phyloP scores from a whole-genome alignment of 2,888 invertebrate genomes.

The Xanthorhoe spadicearia region DNA sequence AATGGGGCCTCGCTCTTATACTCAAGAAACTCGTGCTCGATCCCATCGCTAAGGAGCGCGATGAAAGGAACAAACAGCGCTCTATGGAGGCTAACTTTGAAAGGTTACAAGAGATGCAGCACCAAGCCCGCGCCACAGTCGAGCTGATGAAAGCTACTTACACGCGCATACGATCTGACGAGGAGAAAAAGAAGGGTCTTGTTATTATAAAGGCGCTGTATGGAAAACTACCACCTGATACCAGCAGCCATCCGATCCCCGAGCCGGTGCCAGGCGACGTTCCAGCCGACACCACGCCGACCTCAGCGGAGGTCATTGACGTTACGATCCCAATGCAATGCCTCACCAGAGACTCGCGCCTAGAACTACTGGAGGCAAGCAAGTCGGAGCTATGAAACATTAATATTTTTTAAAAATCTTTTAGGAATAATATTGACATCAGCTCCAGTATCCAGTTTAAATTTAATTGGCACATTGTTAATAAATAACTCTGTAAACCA shows the following conservation, averaged over 20 bases:
- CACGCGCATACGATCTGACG: conserved; percentile 91
- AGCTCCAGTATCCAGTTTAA: no score
- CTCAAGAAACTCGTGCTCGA: conserved; percentile 94
- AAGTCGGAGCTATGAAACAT: no score
- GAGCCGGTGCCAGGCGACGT: conserved; percentile 65
- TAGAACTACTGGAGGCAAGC: conserved; percentile 92
- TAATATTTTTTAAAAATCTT: no score
- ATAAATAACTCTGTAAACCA: no score
- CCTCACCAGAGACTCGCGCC: conserved; percentile 95
- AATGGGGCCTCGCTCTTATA: no score
- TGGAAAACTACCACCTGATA: conserved; percentile 86
- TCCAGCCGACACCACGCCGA: conserved; percentile 55
- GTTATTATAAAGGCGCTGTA: conserved; percentile 94
- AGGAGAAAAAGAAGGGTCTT: conserved; percentile 92
- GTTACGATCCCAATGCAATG: conserved; percentile 98
- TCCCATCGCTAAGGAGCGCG: conserved; percentile 91
- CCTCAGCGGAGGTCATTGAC: conserved; percentile 88
- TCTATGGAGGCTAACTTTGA: conserved; percentile 92
- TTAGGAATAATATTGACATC: no score
- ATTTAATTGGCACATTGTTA: no score
- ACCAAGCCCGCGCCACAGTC: conserved; percentile 93
- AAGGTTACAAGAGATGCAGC: conserved; percentile 90
- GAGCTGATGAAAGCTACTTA: conserved; percentile 97
- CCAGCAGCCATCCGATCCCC: conserved; percentile 61
- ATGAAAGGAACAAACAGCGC: conserved; percentile 91